Evolutionary conservation across 2,888 invertebrate species (phyloP), one percentile per base, ranked within the genome.

Genomic region (Monopis laevigella): DNA sequence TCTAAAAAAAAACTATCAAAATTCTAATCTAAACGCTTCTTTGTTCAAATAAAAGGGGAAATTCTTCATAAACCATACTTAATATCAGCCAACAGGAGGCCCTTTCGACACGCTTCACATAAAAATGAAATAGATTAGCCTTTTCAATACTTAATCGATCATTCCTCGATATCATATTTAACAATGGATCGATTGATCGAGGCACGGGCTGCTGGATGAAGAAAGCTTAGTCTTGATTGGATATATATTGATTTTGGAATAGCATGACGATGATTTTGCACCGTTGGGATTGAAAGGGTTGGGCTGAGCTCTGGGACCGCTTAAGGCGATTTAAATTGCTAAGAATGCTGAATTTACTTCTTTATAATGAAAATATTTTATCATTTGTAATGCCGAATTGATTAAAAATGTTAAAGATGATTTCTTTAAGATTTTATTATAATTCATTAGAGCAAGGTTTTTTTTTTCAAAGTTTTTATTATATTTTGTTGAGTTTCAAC

Each of bases 191-290:
- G 12, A 2, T 18, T 21, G 21, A 36, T 36, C 21, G 21, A 21
- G 19, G 36, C 36, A 12, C 21, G 10, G 16, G 13, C n/a, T 12
- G 21, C 32, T 17, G 17, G 14, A 32, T 32, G 8, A 11, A 36
- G 36, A 36, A 36, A 40, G 40, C 17, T 29, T 17, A 29, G 19
- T 29, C 28, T 40, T 40, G 28, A 29, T 17, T 40, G 21, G 21
- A 36, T 29, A 40, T 28, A 40, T 77, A 77, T 77, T 74, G 74
- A 75, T 73, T 78, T 73, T 69, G 62, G 72, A 78, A 72, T 64
- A 51, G 57, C 62, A 44, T 44, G 44, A 44, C 44, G 43, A 39
- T 40, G 29, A 16, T 43, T 21, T 34, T 34, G 36, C 36, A 13
- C 13, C 14, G 36, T 16, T n/a, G 19, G 16, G 29, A 40, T 39